A percentile compares a stretch with the other conserved stretches of the same genome.
These are phyloP conservation scores for Styela clava DNA, from an alignment of 23 tunicate species.

Conservation along the genomic window DNA sequence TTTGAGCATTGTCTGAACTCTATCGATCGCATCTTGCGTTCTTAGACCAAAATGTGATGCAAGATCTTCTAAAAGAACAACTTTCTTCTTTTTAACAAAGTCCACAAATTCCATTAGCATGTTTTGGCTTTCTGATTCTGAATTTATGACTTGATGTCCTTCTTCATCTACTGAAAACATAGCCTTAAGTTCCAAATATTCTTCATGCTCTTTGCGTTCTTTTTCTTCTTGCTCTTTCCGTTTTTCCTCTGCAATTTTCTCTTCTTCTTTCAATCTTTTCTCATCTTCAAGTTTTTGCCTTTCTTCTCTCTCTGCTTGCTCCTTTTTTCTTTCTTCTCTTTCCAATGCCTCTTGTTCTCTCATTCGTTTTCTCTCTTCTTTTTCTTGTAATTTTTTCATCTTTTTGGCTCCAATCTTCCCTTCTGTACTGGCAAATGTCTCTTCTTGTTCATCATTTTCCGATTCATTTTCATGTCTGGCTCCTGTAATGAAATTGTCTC, in stretches of 20 bases:
- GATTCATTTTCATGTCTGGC: not conserved
- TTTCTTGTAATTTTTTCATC: constrained; percentile 66
- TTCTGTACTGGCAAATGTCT: constrained; percentile 16
- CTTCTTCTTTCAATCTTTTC: constrained; percentile 42
- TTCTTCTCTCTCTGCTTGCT: constrained; percentile 54
- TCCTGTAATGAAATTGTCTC: not conserved
- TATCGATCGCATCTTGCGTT: constrained; percentile 86
- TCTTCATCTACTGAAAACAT: constrained; percentile 83
- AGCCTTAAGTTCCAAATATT: constrained; percentile 69
- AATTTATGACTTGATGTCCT: constrained; percentile 43
- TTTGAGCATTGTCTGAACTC: constrained; percentile 66
- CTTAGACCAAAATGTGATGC: constrained; percentile 92
- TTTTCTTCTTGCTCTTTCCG: constrained; percentile 48
- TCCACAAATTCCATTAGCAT: constrained; percentile 67
- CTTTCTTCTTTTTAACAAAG: constrained; percentile 70
- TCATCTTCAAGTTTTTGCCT: constrained; percentile 53
- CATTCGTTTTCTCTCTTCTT: constrained; percentile 57
- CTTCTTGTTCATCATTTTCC: constrained; percentile 26
- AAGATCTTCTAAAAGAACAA: constrained; percentile 79
- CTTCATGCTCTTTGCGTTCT: constrained; percentile 79
- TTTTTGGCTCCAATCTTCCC: constrained; percentile 83
- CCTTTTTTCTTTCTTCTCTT: constrained; percentile 60
- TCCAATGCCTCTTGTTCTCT: constrained; percentile 61
- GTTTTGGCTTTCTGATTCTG: constrained; percentile 61
- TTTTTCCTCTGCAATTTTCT: constrained; percentile 63